phyloP scores from a whole-genome alignment of 2,888 invertebrate genomes.

The Lasioglossum leucozonium region DNA sequence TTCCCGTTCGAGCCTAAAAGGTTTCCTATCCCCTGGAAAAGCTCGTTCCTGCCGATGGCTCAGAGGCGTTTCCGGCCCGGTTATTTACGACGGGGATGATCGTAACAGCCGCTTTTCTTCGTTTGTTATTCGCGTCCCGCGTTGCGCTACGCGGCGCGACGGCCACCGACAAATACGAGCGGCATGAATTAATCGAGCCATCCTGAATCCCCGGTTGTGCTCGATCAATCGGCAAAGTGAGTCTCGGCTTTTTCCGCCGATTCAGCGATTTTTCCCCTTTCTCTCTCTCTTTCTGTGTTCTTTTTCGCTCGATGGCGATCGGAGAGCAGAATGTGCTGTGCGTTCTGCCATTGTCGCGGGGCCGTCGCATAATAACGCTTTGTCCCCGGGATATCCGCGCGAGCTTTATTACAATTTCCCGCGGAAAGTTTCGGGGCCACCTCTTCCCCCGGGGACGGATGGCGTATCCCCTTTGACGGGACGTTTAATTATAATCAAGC shows the following conservation, averaged over 20 bases:
- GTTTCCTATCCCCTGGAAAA: conserved; percentile 16
- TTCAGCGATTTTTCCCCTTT: conserved; percentile 45
- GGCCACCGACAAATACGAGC: conserved; percentile 29
- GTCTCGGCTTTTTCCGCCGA: conserved; percentile 27
- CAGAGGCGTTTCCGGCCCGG: neutral
- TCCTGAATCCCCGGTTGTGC: conserved; percentile 47
- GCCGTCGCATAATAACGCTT: conserved; percentile 7
- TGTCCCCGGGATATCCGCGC: neutral
- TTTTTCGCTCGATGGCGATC: neutral
- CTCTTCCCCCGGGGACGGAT: neutral
- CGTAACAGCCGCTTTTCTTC: conserved; percentile 19
- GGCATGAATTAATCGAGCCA: conserved; percentile 52
- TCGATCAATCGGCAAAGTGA: conserved; percentile 36
- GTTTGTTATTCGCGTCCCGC: conserved; percentile 8
- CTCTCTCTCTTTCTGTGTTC: neutral
- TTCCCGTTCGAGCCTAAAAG: conserved; percentile 27
- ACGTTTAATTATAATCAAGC: neutral
- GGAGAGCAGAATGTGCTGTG: neutral
- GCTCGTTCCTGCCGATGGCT: neutral
- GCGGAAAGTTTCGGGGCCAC: neutral
- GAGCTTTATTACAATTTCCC: neutral
- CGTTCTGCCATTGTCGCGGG: neutral
- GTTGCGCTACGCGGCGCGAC: too few species aligned
- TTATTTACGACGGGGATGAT: conserved; percentile 15
- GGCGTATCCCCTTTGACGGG: neutral